Evolutionary conservation across 2,888 invertebrate genomes (phyloP), one percentile per base, ranked within the genome.

Genomic region (Lycocerus yunnanus): DNA sequence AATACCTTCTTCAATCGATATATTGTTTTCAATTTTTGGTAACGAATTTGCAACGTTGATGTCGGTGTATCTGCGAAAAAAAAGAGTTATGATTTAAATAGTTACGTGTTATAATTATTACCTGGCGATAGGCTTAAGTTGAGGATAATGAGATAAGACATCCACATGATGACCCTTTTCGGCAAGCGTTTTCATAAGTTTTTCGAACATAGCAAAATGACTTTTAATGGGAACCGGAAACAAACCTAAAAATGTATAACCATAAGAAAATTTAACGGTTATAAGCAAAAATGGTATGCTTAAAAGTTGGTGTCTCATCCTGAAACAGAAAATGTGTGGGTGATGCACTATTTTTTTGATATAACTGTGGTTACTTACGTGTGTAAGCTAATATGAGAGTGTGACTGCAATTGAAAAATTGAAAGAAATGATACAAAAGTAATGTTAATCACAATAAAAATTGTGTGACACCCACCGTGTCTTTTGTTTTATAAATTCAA

Each of bases 191-290:
- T 87, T 88, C 63, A 93, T 82, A 69, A 92, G 87, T 0, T 90
- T 89, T 81, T 89, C 88, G 80, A 91, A 92, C 69, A 92, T 91
- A 18, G 90, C 87, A 80, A 92, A 93, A 84, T 94, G 93, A 73
- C 94, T 94, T 79, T 90, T 92, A 1, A 93, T 92, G 5, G 90
- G 88, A 79, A 93, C 91, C 0, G 91, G 91, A 82, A 93, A 93
- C 73, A 93, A 85, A 15, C 90, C 92, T 27, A 94, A 86, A 79
- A 93, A 91, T 66, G 88, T 89, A 66, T 87, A 88, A 59, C 87
- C 72, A 68, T 72, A 27, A 2, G 15, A 60, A 20, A 16, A 6
- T 15, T 58, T 24, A 59, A 66, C 43, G 15, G 24, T 18, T 14
- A 68, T 4, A 15, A 58, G 60, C 24, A 68, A 68, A 16, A 74